These are phyloP conservation scores for Metopia argyrocephala DNA, from an alignment of 2,888 invertebrate species.

Conservation along the genomic window DNA sequence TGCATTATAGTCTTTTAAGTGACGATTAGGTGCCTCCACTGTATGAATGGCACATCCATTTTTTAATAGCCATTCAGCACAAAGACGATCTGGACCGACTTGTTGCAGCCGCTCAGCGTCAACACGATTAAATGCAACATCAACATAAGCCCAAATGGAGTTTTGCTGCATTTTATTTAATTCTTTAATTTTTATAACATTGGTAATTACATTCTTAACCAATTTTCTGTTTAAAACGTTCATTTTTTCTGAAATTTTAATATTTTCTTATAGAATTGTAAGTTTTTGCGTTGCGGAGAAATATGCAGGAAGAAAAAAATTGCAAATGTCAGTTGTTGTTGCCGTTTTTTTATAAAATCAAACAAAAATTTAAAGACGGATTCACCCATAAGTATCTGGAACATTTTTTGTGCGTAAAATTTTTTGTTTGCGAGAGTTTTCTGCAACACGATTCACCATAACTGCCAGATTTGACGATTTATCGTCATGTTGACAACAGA, in stretches of 20 bases:
- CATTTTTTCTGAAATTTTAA: constrained; percentile 27
- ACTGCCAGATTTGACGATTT: too few relatives aligned
- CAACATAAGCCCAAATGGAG: constrained; percentile 76
- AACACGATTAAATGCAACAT: constrained; percentile 82
- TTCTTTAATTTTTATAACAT: neutral
- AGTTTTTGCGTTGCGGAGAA: too few relatives aligned
- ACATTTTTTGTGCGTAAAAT: too few relatives aligned
- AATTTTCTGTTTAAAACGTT: constrained; percentile 1
- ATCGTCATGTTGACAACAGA: too few relatives aligned
- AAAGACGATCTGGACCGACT: constrained; percentile 90
- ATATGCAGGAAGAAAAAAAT: too few relatives aligned
- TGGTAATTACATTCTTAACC: neutral
- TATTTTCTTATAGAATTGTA: too few relatives aligned
- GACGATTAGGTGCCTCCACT: constrained; percentile 80
- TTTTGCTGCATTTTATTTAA: neutral
- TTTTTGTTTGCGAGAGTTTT: too few relatives aligned
- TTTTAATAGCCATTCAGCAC: constrained; percentile 96
- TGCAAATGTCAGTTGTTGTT: too few relatives aligned
- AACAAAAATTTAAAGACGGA: too few relatives aligned
- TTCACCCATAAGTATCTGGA: too few relatives aligned
- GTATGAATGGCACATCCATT: constrained; percentile 93
- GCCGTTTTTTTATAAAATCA: too few relatives aligned
- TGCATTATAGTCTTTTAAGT: constrained; percentile 85
- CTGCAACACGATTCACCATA: too few relatives aligned
- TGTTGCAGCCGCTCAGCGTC: constrained; percentile 83